Conservation (phyloP, 2,888 invertebrate genomes). For the Zaprionus bogoriensis region DNA sequence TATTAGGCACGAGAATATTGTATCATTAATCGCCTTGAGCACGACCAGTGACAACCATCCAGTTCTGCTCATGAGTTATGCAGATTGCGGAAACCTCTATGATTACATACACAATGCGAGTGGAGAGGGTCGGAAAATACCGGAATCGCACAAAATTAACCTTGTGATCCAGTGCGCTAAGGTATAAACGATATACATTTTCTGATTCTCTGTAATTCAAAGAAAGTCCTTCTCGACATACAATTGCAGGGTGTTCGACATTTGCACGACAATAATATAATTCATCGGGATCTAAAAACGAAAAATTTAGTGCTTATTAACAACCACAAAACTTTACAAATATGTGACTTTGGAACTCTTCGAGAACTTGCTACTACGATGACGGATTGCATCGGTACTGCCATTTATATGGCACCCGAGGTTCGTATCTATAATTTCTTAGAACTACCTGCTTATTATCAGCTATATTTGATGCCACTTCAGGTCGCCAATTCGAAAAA, state of each 20-base stretch:
- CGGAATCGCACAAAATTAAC: no score
- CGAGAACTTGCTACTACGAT: background rate
- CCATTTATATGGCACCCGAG: slow-evolving; percentile 13
- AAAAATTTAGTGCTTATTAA: slow-evolving; percentile 1
- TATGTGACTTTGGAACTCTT: slow-evolving; percentile 14
- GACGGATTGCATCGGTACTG: background rate
- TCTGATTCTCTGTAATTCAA: no score
- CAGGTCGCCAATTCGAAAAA: background rate
- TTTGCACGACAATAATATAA: slow-evolving; percentile 1
- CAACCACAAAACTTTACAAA: background rate
- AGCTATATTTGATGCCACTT: background rate
- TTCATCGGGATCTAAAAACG: slow-evolving; percentile 17
- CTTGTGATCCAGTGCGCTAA: no score
- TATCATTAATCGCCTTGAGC: background rate
- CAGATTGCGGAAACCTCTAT: slow-evolving; percentile 1
- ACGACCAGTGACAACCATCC: fast-evolving
- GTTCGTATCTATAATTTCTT: background rate
- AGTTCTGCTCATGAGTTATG: slow-evolving; percentile 2
- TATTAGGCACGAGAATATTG: no score
- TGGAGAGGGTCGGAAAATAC: background rate
- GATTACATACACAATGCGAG: background rate
- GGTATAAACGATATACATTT: background rate
- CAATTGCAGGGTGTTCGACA: slow-evolving; percentile 3
- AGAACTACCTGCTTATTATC: background rate
- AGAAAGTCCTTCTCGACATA: background rate